Base-by-base conservation (phyloP, 2,888 invertebrate species). In the Tortrix viridana region DNA sequence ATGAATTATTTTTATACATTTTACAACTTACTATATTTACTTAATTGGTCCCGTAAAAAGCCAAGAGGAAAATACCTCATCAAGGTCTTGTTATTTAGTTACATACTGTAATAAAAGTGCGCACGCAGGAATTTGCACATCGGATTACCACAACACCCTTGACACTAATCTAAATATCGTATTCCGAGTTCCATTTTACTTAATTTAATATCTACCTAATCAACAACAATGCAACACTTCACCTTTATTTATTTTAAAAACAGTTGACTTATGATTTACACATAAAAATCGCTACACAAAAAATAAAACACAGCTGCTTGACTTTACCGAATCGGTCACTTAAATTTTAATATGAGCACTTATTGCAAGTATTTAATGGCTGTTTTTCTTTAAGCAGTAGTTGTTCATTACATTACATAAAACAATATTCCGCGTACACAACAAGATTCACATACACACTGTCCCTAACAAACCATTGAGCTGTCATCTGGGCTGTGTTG, bases 391-490 rank as follows among this genome's bases (percentile, higher is more conserved):
- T 46, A 60, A 53, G n/a, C 16, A 16, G 14, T 16, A 38, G 38
- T 38, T 41, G 16, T 16, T 41, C 9, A 46, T 53, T 60, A 50
- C 44, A 57, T 56, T 58, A 46, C 52, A 53, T 26, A 38, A 38
- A 47, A 44, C n/a, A 44, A 47, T 58, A 70, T 73, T 74, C 75
- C 70, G 72, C 69, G 69, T 78, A 71, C 76, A 77, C 80, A 74
- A 74, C 77, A 78, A 76, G 72, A 75, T 74, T 75, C 81, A 78
- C 81, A 79, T 84, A 81, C 80, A 85, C 74, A 90, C 89, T 87
- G 86, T 80, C 67, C 71, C 77, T 79, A 75, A 79, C 75, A 81
- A 74, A 76, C 76, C 72, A 69, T 68, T 67, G 80, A 80, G 74
- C 86, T 89, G 88, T 89, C 90, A 90, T 85, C 83, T 84, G 81